phyloP scores from a whole-genome alignment of 2,113 vertebrate genomes.

The Cisticola juncidis region DNA sequence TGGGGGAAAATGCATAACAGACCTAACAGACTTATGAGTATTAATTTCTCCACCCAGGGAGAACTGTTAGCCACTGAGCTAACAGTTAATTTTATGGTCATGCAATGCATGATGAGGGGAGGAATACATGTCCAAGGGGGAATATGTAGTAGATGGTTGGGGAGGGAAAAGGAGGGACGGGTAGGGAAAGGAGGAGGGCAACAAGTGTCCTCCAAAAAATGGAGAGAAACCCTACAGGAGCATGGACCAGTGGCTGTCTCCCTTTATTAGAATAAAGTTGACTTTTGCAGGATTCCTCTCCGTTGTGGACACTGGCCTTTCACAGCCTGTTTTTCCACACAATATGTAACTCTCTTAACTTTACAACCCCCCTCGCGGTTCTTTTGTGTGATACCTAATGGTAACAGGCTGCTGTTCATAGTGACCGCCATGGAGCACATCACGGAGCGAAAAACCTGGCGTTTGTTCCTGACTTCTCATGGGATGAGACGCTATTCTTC shows the following conservation, averaged over 20 bases:
- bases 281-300: neutral
- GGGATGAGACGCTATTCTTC: neutral
- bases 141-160: neutral
- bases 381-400: fast-evolving
- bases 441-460: neutral
- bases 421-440: fast-evolving
- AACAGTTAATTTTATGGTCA: neutral
- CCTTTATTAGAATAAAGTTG: neutral
- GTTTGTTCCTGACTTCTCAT: fast-evolving
- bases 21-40: neutral
- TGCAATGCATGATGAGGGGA: no score
- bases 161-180: neutral
- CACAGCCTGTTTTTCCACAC: neutral
- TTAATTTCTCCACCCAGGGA: neutral
- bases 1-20: neutral
- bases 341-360: fast-evolving
- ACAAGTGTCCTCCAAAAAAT: fast-evolving
- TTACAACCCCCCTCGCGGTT: fast-evolving
- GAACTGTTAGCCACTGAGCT: no score
- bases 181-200: neutral
- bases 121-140: no score
- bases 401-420: neutral
- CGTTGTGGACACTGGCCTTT: neutral
- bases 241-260: neutral
- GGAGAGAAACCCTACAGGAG: neutral